These are phyloP conservation scores for Apodemus sylvaticus DNA, from an alignment of 2,113 vertebrate species.

Conservation along the genomic window DNA sequence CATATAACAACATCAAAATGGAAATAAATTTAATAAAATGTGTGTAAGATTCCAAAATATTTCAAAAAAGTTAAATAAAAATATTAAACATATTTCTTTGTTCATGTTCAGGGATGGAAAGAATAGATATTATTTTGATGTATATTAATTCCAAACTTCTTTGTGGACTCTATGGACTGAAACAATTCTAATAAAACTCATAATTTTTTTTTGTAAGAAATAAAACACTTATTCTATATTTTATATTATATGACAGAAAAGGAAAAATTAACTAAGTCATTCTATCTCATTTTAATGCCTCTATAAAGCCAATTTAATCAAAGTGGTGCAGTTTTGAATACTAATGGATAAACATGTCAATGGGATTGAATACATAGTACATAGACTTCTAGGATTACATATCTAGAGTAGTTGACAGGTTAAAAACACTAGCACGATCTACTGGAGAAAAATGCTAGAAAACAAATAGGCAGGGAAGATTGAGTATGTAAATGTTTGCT, in stretches of 20 bases:
- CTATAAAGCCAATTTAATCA: background rate
- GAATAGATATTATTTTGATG: background rate
- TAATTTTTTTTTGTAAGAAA: background rate
- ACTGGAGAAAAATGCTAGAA: background rate
- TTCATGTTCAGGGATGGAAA: background rate
- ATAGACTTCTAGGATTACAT: background rate
- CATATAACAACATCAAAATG: slow-evolving; percentile 7
- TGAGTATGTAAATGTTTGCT: too few relatives aligned
- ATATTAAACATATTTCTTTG: background rate
- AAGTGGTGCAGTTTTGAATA: background rate
- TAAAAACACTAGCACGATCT: background rate
- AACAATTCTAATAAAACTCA: background rate
- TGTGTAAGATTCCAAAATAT: background rate
- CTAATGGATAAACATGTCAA: background rate
- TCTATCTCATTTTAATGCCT: background rate
- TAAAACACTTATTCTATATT: background rate
- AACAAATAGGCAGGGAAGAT: background rate
- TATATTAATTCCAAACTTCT: background rate
- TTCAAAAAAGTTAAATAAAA: background rate
- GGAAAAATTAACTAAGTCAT: background rate
- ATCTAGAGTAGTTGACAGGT: background rate
- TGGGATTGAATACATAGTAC: background rate
- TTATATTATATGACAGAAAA: background rate
- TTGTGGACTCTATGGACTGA: background rate
- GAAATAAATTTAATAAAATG: slow-evolving; percentile 6